Conservation (phyloP, 1,140 invertebrate genomes). For the Micrasema minimum region DNA sequence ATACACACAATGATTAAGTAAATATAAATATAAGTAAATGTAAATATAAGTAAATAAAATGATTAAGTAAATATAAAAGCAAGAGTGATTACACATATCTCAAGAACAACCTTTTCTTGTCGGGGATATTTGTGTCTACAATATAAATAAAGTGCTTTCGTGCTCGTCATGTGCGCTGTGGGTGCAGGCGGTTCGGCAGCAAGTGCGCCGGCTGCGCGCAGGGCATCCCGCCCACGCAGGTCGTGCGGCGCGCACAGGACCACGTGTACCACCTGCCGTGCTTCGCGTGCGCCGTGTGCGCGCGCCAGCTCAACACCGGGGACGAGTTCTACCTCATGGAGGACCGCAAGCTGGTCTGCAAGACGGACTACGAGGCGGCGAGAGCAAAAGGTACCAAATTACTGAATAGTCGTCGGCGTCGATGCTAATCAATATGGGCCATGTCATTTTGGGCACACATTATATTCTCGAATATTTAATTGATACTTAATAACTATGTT, state of each 20-base stretch:
- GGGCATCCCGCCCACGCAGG: conserved; percentile 95
- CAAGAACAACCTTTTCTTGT: no score
- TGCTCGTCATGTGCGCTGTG: conserved; percentile 38
- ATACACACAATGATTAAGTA: no score
- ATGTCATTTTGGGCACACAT: no score
- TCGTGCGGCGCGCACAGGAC: conserved; percentile 92
- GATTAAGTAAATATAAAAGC: no score
- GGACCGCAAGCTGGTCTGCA: conserved; percentile 96
- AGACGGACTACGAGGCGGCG: conserved; percentile 95
- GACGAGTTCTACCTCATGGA: conserved; percentile 99
- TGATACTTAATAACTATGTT: no score
- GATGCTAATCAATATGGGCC: no score
- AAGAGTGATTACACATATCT: no score
- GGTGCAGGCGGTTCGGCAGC: conserved; percentile 91
- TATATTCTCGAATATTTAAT: no score
- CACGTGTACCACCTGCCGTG: conserved; percentile 98
- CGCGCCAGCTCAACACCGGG: conserved; percentile 93
- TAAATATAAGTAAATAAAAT: no score
- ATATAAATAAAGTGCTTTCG: conserved; percentile 45
- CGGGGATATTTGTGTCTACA: no score
- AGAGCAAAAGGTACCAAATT: conserved; percentile 89
- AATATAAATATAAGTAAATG: no score
- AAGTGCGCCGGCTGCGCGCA: conserved; percentile 97
- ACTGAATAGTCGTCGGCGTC: no score
- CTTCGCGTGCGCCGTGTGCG: conserved; percentile 96